These are phyloP conservation scores for Imbricaverruca yamaguchii DNA, from an alignment of 2,888 invertebrate species.

Conservation along the genomic window DNA sequence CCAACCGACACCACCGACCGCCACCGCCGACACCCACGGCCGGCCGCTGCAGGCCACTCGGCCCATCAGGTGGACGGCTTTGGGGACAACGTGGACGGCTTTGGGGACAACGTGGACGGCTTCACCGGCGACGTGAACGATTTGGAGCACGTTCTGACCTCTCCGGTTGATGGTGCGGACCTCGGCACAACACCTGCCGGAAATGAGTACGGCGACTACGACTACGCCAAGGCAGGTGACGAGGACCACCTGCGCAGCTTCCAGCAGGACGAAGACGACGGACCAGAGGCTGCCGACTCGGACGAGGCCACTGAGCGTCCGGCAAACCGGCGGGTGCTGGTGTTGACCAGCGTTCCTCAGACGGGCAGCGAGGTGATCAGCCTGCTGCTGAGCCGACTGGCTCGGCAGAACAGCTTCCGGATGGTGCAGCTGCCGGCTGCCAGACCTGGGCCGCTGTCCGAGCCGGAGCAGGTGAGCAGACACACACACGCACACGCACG, in stretches of 20 bases:
- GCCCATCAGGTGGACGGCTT: not conserved
- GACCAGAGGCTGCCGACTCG: not conserved
- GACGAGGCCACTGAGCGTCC: not conserved
- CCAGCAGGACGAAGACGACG: not conserved
- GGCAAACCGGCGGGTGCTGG: constrained; percentile 48
- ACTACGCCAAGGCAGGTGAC: too few relatives aligned
- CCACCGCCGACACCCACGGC: too few relatives aligned
- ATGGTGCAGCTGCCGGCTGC: constrained; percentile 47
- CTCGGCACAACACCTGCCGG: not conserved
- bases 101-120: not conserved
- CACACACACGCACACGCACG: constrained; percentile 7
- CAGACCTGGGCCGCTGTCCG: not conserved
- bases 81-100: not conserved
- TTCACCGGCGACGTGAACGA: not conserved
- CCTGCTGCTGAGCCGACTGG: constrained; percentile 52
- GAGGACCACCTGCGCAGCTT: not conserved
- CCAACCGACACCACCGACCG: too few relatives aligned
- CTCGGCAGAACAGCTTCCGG: constrained; percentile 52
- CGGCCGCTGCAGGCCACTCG: not conserved
- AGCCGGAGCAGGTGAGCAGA: not conserved
- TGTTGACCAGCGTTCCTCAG: constrained; percentile 54
- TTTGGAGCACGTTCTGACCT: not conserved
- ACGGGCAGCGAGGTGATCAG: constrained; percentile 54
- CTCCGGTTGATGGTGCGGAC: not conserved
- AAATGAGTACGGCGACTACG: not conserved